Evolutionary conservation across 2,113 vertebrate species (phyloP).

Genomic region (Petaurus breviceps): DNA sequence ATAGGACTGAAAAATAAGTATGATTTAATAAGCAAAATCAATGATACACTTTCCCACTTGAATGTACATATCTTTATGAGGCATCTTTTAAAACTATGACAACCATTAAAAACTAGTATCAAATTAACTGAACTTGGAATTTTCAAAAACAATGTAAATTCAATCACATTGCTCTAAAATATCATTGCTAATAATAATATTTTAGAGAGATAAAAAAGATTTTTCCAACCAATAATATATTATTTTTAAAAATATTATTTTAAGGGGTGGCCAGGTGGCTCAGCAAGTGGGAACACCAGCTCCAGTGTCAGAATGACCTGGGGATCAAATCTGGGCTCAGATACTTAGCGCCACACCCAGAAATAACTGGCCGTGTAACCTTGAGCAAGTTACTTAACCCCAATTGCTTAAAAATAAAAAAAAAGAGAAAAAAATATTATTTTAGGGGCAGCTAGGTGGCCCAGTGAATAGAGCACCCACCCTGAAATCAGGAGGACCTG

Average conservation of each 20-base stretch:
- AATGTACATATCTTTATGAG: background rate
- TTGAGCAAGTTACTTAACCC: too few species aligned
- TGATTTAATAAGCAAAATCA: background rate
- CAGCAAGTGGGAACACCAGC: too few species aligned
- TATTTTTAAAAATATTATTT: background rate
- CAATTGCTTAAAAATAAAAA: too few species aligned
- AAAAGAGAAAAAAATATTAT: background rate
- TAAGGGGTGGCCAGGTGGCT: too few species aligned
- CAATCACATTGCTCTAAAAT: background rate
- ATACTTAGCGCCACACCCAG: too few species aligned
- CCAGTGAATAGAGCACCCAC: too few species aligned
- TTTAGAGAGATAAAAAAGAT: background rate
- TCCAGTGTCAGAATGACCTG: too few species aligned
- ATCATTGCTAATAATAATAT: background rate
- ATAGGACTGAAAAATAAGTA: background rate
- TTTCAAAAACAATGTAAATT: background rate
- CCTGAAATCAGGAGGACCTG: too few species aligned
- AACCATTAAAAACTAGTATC: background rate
- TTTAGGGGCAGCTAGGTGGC: background rate
- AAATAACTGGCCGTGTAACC: too few species aligned
- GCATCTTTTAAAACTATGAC: background rate
- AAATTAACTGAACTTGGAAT: background rate
- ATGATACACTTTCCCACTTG: background rate
- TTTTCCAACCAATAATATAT: background rate
- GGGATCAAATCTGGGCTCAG: too few species aligned